Evolutionary conservation across 1,140 invertebrate species (phyloP).

Genomic region (Hycleus phaleratus): DNA sequence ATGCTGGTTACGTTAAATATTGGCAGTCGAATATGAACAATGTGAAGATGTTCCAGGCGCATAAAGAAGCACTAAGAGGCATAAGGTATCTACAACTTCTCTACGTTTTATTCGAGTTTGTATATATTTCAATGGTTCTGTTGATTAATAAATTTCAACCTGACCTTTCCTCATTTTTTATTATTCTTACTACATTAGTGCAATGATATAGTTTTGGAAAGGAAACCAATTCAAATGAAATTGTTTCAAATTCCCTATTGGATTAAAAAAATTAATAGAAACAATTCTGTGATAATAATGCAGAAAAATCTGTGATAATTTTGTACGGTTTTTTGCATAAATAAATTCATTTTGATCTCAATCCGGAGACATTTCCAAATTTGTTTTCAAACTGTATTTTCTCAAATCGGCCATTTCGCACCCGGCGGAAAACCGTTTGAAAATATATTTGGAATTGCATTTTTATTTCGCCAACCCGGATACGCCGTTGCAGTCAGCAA

Average conservation of each 20-base stretch:
- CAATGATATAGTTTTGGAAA: slow-evolving; percentile 20
- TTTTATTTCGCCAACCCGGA: slow-evolving; percentile 30
- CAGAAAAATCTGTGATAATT: slow-evolving; percentile 18
- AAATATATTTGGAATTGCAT: slow-evolving; percentile 33
- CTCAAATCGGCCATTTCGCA: not conserved
- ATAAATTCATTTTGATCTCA: slow-evolving; percentile 33
- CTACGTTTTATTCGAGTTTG: slow-evolving; percentile 31
- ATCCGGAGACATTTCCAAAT: slow-evolving; percentile 28
- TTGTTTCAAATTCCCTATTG: not conserved
- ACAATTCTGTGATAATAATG: not conserved
- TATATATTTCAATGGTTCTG: slow-evolving; percentile 21
- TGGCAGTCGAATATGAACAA: slow-evolving; percentile 99
- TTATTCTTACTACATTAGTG: slow-evolving; percentile 24
- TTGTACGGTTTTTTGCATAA: slow-evolving; percentile 22
- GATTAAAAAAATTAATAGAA: not conserved
- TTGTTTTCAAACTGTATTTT: slow-evolving; percentile 27
- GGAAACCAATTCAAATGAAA: not conserved
- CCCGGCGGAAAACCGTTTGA: slow-evolving; percentile 8
- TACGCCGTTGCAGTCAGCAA: not conserved
- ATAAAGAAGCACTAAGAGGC: slow-evolving; percentile 98
- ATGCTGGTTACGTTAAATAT: slow-evolving; percentile 98
- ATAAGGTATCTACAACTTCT: slow-evolving; percentile 72
- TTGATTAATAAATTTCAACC: slow-evolving; percentile 24
- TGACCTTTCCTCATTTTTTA: slow-evolving; percentile 19
- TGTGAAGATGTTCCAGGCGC: slow-evolving; percentile 99